phyloP scores from a whole-genome alignment of 2,113 vertebrate species.

The Capreolus pygargus region DNA sequence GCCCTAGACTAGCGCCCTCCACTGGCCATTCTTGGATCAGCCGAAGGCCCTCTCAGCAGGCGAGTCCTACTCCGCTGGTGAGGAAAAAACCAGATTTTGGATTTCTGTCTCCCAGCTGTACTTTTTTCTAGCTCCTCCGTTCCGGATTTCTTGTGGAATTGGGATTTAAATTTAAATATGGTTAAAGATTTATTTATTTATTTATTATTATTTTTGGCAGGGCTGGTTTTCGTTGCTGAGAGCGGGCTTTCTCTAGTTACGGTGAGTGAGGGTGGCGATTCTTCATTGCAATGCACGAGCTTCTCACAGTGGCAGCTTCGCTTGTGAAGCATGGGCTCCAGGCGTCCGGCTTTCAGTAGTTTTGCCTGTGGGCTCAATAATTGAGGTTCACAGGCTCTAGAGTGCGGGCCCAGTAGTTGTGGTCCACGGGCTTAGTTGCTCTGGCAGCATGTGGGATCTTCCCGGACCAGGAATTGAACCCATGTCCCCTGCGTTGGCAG shows the following conservation, averaged over 20 bases:
- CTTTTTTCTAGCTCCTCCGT: not conserved
- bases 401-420: not conserved
- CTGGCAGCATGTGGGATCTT: not conserved
- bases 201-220: not conserved
- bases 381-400: not conserved
- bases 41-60: not conserved
- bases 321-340: not conserved
- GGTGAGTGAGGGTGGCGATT: not conserved
- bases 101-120: not conserved
- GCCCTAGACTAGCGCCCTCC: not conserved
- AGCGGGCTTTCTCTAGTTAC: not conserved
- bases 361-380: not conserved
- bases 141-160: not conserved
- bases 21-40: not conserved
- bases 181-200: not conserved
- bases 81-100: not conserved
- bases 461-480: not conserved
- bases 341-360: not conserved
- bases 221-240: not conserved
- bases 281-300: not conserved
- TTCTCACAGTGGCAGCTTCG: not conserved
- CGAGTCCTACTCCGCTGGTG: accelerated
- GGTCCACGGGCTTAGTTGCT: not conserved
- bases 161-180: not conserved
- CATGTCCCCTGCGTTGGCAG: not conserved